Percentiles rank a stretch among this genome's conserved stretches.
phyloP scores from a whole-genome alignment of 2,888 invertebrate species.

The Erebia aethiops region DNA sequence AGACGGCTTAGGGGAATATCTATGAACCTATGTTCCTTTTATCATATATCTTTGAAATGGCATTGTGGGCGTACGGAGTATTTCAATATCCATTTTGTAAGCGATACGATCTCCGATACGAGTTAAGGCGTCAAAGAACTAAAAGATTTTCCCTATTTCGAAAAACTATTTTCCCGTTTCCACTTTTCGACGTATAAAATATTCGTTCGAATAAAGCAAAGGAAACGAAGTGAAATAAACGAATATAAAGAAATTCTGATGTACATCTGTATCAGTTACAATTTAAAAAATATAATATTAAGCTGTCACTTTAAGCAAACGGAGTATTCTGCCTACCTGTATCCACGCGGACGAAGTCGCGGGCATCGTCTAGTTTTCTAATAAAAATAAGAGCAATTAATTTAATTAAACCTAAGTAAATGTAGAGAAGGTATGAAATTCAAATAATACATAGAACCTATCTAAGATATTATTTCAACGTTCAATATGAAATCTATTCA shows the following conservation, averaged over 20 bases:
- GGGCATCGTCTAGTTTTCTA: too few relatives aligned
- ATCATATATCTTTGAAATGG: conserved; percentile 30
- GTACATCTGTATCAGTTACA: too few relatives aligned
- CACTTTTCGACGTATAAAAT: conserved; percentile 10
- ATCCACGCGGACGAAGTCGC: too few relatives aligned
- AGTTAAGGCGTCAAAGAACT: conserved; percentile 34
- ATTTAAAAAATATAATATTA: too few relatives aligned
- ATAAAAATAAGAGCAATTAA: too few relatives aligned
- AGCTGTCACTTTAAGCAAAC: too few relatives aligned
- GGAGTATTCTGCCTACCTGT: too few relatives aligned
- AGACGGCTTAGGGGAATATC: not conserved
- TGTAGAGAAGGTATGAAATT: too few relatives aligned
- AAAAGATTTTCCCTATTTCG: conserved; percentile 32
- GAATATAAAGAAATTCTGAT: not conserved
- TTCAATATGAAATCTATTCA: conserved; percentile 9
- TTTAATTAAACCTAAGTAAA: too few relatives aligned
- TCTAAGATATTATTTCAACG: conserved; percentile 1
- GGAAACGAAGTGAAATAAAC: conserved; percentile 8
- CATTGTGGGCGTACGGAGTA: conserved; percentile 35
- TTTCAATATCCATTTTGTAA: conserved; percentile 39
- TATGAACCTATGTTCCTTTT: conserved; percentile 5
- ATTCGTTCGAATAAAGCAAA: conserved; percentile 11
- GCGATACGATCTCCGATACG: conserved; percentile 38
- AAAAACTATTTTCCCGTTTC: conserved; percentile 26
- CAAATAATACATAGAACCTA: too few relatives aligned